phyloP scores from a whole-genome alignment of 2,113 vertebrate genomes.

The Syrmaticus mikado region DNA sequence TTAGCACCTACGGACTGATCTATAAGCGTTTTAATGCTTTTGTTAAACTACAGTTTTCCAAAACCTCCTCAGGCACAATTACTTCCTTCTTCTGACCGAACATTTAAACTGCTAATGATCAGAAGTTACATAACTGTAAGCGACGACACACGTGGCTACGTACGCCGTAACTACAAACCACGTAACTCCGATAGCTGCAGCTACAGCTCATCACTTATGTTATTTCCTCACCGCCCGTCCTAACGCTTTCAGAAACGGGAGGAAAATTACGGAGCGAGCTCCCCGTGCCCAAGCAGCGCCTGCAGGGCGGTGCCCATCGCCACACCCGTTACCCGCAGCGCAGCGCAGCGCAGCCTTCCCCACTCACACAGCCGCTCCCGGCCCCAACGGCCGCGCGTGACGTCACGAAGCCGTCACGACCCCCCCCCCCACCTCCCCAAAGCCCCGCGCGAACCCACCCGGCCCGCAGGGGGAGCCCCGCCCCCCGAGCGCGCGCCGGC shows the following conservation, averaged over 20 bases:
- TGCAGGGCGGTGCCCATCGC: too few species aligned
- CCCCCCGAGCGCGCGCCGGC: neutral
- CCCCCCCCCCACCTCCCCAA: too few species aligned
- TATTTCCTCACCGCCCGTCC: neutral
- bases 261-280: rapidly evolving
- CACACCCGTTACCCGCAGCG: too few species aligned
- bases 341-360: too few species aligned
- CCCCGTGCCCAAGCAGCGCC: too few species aligned
- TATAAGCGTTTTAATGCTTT: neutral
- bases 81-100: neutral
- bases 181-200: neutral
- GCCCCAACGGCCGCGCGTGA: neutral
- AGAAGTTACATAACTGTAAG: neutral
- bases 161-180: neutral
- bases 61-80: neutral
- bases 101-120: neutral
- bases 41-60: neutral
- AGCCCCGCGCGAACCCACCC: neutral
- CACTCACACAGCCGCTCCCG: too few species aligned
- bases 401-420: neutral
- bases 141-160: neutral
- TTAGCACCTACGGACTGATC: rapidly evolving
- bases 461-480: neutral
- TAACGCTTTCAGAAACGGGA: neutral
- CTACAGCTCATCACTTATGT: too few species aligned